Conservation (phyloP, 2,797 vertebrate genomes). For the Fundulus diaphanus region DNA sequence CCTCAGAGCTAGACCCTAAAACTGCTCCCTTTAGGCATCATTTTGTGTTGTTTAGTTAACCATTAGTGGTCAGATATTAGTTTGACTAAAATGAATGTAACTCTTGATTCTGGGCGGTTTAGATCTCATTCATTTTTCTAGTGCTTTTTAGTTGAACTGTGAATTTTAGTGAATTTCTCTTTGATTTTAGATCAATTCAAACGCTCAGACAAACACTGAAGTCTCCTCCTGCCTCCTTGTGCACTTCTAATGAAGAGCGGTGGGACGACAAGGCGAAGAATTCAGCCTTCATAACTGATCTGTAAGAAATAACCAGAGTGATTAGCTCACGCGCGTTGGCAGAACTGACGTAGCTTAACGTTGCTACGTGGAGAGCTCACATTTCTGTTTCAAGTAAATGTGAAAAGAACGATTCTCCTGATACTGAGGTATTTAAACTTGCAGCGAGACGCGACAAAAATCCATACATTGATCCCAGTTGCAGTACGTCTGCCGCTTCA, state of each 20-base stretch:
- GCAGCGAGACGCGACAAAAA: background rate
- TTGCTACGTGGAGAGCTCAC: background rate
- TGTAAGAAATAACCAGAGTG: background rate
- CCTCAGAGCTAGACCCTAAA: too few relatives aligned
- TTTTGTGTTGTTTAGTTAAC: background rate
- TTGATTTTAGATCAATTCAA: background rate
- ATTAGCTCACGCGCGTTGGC: background rate
- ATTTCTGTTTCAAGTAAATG: background rate
- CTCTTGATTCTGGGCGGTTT: background rate
- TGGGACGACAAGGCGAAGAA: background rate
- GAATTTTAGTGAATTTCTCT: background rate
- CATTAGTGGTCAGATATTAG: background rate
- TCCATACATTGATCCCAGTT: conserved; percentile 8
- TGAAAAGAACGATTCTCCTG: background rate
- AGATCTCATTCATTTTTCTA: background rate
- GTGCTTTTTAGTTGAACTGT: background rate
- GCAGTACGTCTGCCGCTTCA: conserved; percentile 6
- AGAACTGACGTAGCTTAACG: background rate
- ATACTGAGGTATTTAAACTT: background rate
- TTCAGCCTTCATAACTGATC: background rate
- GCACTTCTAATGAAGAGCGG: background rate
- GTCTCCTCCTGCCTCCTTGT: too few relatives aligned
- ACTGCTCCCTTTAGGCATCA: too few relatives aligned
- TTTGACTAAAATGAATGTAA: background rate
- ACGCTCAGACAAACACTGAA: background rate